Conservation (phyloP, 2,113 vertebrate genomes). For the Todiramphus chloris region DNA sequence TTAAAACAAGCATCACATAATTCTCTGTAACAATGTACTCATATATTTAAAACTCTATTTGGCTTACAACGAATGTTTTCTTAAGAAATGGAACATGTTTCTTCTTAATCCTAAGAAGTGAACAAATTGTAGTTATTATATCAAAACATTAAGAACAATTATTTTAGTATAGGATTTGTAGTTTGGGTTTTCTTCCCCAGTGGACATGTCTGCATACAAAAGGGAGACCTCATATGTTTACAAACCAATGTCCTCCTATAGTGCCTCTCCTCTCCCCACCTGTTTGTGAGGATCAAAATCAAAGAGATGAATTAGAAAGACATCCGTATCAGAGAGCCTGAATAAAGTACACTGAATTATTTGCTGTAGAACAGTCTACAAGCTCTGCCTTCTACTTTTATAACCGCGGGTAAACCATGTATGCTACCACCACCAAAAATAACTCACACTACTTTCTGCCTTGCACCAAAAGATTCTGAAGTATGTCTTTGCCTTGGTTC, state of each 20-base stretch:
- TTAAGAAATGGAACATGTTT: background rate
- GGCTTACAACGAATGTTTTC: background rate
- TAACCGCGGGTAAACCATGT: background rate
- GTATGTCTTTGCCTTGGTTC: background rate
- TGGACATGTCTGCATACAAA: rapidly evolving
- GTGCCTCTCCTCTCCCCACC: background rate
- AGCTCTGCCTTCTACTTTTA: background rate
- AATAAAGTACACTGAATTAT: background rate
- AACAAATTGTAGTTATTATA: background rate
- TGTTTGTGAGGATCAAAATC: background rate
- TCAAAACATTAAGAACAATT: background rate
- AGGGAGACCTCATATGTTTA: background rate
- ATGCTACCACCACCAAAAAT: background rate
- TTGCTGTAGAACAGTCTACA: background rate
- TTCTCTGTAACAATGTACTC: background rate
- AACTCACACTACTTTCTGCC: background rate
- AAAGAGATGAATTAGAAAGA: background rate
- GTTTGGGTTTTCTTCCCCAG: background rate
- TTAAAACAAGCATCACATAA: background rate
- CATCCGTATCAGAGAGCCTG: background rate
- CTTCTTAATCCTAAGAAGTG: background rate
- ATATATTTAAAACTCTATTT: background rate
- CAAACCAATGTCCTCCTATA: background rate
- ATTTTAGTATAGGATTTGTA: background rate
- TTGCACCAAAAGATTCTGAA: background rate